These are phyloP conservation scores for Rotaria magnacalcarata DNA, from an alignment of 2,888 invertebrate genomes.

Conservation along the genomic window DNA sequence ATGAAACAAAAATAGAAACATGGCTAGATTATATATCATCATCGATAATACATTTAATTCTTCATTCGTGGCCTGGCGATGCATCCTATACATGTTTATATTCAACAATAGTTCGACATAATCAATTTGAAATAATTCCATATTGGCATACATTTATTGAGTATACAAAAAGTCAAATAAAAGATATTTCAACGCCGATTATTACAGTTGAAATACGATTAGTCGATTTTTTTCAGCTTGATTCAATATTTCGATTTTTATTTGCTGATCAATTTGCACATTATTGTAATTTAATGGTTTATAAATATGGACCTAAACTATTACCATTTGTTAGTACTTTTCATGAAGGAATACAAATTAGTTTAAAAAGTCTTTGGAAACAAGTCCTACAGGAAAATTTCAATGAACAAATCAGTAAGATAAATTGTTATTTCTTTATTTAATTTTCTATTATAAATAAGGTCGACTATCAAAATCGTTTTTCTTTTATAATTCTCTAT, in stretches of 20 bases:
- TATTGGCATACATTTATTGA: slow-evolving; percentile 10
- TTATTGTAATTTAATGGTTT: slow-evolving; percentile 32
- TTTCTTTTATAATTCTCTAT: no score
- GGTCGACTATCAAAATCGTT: no score
- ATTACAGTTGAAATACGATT: background rate
- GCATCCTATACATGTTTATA: slow-evolving; percentile 19
- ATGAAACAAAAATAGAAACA: background rate
- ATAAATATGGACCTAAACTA: slow-evolving; percentile 26
- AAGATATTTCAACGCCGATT: background rate
- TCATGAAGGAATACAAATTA: slow-evolving; percentile 33
- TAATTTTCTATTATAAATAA: no score
- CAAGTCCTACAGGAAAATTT: background rate
- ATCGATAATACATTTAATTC: background rate
- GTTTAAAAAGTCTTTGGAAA: slow-evolving; percentile 31
- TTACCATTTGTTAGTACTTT: slow-evolving; percentile 30
- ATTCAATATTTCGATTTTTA: slow-evolving; percentile 25
- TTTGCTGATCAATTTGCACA: slow-evolving; percentile 33
- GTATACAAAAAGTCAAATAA: background rate
- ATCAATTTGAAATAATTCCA: background rate
- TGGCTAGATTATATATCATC: slow-evolving; percentile 34
- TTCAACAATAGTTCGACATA: background rate
- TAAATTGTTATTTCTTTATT: no score
- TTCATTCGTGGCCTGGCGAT: slow-evolving; percentile 28
- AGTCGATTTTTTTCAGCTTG: slow-evolving; percentile 24
- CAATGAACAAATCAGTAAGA: background rate